A percentile compares a stretch with the other conserved stretches of the same genome.
These are phyloP conservation scores for Eupithecia pulchellata DNA, from an alignment of 2,888 invertebrate species.

Conservation along the genomic window DNA sequence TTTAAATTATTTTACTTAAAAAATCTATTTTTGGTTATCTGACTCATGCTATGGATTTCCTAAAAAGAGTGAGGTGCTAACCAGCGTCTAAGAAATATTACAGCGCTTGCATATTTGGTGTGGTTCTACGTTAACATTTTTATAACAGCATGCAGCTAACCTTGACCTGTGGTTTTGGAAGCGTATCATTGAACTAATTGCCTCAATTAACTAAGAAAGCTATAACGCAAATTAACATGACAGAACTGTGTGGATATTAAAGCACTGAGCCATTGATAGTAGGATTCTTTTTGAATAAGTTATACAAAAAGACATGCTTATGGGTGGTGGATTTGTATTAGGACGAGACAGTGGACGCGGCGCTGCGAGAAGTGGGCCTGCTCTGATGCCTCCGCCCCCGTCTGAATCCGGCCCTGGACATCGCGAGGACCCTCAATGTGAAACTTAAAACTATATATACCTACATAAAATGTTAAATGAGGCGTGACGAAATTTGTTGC, in stretches of 20 bases:
- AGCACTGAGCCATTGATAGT: not conserved
- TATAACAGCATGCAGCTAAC: constrained; percentile 34
- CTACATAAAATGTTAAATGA: constrained; percentile 8
- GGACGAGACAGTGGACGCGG: constrained; percentile 98
- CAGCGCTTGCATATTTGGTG: constrained; percentile 32
- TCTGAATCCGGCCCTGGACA: constrained; percentile 43
- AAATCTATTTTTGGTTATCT: not conserved
- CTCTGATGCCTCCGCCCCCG: constrained; percentile 83
- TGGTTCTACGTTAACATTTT: constrained; percentile 27
- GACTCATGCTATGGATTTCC: constrained; percentile 51
- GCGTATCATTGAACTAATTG: constrained; percentile 16
- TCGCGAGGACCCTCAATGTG: constrained; percentile 34
- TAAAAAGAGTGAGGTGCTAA: constrained; percentile 13
- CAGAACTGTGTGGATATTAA: not conserved
- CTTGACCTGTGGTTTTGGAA: constrained; percentile 15
- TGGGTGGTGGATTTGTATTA: constrained; percentile 61
- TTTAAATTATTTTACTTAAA: not conserved
- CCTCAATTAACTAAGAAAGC: constrained; percentile 10
- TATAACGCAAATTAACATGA: constrained; percentile 20
- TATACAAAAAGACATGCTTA: constrained; percentile 50
- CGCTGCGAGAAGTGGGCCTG: constrained; percentile 97
- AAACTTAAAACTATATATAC: constrained; percentile 5
- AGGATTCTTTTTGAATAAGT: constrained; percentile 28
- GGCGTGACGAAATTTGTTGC: not conserved
- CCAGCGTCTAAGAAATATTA: constrained; percentile 19